Evolutionary conservation across 2,113 vertebrate genomes (phyloP).

Genomic region (Gopherus flavomarginatus): DNA sequence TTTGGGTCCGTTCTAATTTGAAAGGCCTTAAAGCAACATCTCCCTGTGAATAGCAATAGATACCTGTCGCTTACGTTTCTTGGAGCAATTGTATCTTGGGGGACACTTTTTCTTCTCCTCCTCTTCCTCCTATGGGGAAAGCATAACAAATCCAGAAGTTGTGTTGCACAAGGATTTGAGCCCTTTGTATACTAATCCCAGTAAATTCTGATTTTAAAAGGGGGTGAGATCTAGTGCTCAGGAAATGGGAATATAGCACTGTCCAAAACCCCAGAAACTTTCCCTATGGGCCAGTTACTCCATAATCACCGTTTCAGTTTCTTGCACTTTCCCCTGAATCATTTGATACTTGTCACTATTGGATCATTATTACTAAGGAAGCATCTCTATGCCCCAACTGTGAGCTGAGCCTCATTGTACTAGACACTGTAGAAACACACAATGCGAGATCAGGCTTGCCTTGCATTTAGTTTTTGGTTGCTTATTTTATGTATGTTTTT

Average conservation of each 20-base stretch:
- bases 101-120: background rate
- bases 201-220: background rate
- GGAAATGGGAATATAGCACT: background rate
- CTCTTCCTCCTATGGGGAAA: background rate
- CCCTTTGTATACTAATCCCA: fast-evolving
- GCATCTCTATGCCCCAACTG: background rate
- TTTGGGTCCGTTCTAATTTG: background rate
- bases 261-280: background rate
- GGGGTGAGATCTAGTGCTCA: background rate
- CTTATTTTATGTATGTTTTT: fast-evolving
- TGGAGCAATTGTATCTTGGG: background rate
- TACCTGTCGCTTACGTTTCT: background rate
- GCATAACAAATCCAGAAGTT: background rate
- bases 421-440: background rate
- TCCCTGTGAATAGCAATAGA: background rate
- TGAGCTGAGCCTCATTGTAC: background rate
- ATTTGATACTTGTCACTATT: background rate
- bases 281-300: background rate
- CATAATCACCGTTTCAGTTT: background rate
- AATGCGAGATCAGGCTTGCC: background rate
- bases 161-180: background rate
- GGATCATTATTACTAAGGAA: background rate
- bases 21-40: background rate
- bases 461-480: background rate
- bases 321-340: background rate